A percentile compares a stretch with the other conserved stretches of the same genome.
Evolutionary conservation across 2,113 vertebrate species (phyloP).

Genomic region (Benitochromis conjunctus): DNA sequence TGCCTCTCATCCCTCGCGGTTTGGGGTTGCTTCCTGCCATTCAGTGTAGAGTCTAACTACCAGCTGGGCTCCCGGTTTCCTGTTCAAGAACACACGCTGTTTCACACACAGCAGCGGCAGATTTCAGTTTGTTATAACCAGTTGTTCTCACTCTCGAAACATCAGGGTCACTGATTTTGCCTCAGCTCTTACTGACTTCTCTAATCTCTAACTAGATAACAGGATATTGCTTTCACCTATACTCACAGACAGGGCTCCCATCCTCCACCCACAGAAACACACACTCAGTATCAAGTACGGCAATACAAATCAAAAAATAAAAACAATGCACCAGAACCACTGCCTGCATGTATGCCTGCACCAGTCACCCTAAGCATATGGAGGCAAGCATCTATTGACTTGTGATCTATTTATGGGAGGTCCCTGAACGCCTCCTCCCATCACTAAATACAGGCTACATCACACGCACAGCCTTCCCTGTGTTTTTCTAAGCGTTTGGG

Average conservation of each 20-base stretch:
- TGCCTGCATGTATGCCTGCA: neutral
- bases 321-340: neutral
- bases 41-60: neutral
- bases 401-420: conserved; percentile 16
- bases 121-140: neutral
- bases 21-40: neutral
- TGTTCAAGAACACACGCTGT: neutral
- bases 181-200: neutral
- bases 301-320: conserved; percentile 12
- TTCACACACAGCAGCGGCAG: neutral
- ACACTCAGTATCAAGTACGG: neutral
- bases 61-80: neutral
- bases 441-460: conserved; percentile 8
- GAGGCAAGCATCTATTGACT: conserved; percentile 8
- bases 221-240: neutral
- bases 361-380: neutral
- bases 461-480: neutral
- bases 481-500: neutral
- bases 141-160: neutral
- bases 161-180: neutral
- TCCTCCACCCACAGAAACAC: neutral
- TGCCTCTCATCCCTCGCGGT: conserved; percentile 3
- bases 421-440: neutral
- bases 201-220: neutral
- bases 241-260: neutral